A percentile compares a stretch with the other conserved stretches of the same genome.
Conservation (phyloP, 1,140 invertebrate species). For the Dendrolimus kikuchii region DNA sequence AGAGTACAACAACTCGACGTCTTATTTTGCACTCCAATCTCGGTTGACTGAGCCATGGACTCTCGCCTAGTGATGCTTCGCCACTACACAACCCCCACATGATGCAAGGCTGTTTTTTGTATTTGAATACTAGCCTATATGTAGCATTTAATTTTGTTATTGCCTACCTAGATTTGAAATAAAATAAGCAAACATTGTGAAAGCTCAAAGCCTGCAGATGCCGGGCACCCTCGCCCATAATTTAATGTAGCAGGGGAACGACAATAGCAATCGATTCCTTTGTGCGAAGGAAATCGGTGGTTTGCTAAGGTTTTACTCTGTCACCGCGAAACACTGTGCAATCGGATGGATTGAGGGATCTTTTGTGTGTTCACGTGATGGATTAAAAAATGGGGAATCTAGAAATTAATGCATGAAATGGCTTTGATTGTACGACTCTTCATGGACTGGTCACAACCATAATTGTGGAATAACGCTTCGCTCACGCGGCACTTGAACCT, state of each 20-base stretch:
- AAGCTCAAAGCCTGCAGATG: conserved; percentile 51
- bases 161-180: conserved; percentile 17
- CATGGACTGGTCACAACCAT: no score
- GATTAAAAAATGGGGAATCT: conserved; percentile 8
- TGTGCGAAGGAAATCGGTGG: conserved; percentile 43
- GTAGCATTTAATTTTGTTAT: no score
- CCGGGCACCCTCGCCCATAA: conserved; percentile 47
- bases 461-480: no score
- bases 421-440: conserved; percentile 5
- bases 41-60: no score
- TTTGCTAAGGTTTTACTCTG: conserved; percentile 36
- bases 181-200: conserved; percentile 59
- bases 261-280: conserved; percentile 55
- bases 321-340: conserved; percentile 28
- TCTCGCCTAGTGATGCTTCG: no score
- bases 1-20: no score
- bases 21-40: no score
- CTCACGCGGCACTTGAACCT: no score
- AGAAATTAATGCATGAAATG: conserved; percentile 4
- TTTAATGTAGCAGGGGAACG: conserved; percentile 48
- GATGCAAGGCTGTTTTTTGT: no score
- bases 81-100: no score
- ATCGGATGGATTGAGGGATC: conserved; percentile 11
- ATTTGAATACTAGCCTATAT: no score
- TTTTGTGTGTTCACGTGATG: not conserved